Conservation (phyloP, 1,140 invertebrate genomes). For the Leptopilina boulardi region DNA sequence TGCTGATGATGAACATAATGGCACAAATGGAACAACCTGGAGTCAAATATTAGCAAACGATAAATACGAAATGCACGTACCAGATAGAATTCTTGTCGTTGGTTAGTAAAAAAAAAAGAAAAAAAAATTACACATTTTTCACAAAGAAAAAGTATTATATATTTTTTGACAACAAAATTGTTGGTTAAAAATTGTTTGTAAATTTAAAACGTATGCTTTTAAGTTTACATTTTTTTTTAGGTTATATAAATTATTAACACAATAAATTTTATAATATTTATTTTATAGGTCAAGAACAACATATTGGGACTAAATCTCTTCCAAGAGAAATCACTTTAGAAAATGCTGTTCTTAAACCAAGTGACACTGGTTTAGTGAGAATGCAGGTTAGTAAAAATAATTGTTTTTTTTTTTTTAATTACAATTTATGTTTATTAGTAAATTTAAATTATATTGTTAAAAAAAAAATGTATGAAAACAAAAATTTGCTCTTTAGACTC, state of each 20-base stretch:
- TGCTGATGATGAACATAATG: constrained; percentile 78
- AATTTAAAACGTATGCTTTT: background rate
- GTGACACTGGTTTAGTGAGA: constrained; percentile 82
- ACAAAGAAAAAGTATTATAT: too few species aligned
- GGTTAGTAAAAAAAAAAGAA: constrained; percentile 73
- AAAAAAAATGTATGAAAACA: background rate
- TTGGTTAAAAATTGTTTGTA: background rate
- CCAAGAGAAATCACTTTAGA: constrained; percentile 90
- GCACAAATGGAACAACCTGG: constrained; percentile 81
- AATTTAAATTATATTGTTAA: constrained; percentile 27
- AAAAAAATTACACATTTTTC: too few species aligned
- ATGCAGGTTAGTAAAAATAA: constrained; percentile 77
- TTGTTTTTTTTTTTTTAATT: too few species aligned
- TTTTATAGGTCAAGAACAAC: constrained; percentile 84
- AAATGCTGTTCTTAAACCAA: constrained; percentile 83
- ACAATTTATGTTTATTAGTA: constrained; percentile 19
- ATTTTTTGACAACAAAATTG: background rate
- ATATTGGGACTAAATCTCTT: constrained; percentile 87
- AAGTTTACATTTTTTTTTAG: constrained; percentile 19
- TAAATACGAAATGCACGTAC: constrained; percentile 91
- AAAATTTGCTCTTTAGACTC: constrained; percentile 78
- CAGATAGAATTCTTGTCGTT: constrained; percentile 91
- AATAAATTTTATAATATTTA: constrained; percentile 42
- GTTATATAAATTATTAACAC: constrained; percentile 27
- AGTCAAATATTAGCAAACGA: constrained; percentile 78